Evolutionary conservation across 92 coral and sea anemone genomes (phyloP).

Genomic region (Zoanthus gigantus): DNA sequence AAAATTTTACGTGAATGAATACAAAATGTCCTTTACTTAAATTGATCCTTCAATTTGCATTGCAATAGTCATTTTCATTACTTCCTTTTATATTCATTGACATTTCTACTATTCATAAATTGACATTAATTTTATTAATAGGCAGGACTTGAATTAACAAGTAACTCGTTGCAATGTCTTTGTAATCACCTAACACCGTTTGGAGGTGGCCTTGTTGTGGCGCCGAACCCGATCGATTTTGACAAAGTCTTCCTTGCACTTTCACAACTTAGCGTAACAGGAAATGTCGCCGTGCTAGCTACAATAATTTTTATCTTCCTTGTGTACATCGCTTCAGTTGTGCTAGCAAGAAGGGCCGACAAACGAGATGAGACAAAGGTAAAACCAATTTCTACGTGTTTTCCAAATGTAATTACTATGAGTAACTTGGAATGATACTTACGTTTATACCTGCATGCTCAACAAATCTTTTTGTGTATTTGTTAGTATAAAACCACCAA

Average conservation of each 20-base stretch:
- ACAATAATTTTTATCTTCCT: conserved; percentile 33
- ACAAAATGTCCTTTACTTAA: too few species aligned
- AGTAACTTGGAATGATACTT: not conserved
- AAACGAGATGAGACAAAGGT: conserved; percentile 37
- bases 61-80: not conserved
- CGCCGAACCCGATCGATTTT: conserved; percentile 57
- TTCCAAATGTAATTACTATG: not conserved
- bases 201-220: conserved; percentile 50
- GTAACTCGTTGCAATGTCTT: conserved; percentile 30
- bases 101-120: not conserved
- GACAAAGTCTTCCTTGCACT: conserved; percentile 44
- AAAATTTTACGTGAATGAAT: too few species aligned
- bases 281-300: conserved; percentile 52
- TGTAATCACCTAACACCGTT: conserved; percentile 49
- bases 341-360: conserved; percentile 51
- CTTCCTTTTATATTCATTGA: not conserved
- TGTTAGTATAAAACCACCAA: too few species aligned
- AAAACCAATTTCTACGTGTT: not conserved
- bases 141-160: conserved; percentile 25
- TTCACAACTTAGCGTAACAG: conserved; percentile 25
- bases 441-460: too few species aligned
- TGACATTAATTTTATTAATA: not conserved
- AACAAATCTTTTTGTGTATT: too few species aligned
- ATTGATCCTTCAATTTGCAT: not conserved
- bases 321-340: conserved; percentile 34